phyloP scores from a whole-genome alignment of 2,797 vertebrate species.

The Dicrostonyx torquatus region DNA sequence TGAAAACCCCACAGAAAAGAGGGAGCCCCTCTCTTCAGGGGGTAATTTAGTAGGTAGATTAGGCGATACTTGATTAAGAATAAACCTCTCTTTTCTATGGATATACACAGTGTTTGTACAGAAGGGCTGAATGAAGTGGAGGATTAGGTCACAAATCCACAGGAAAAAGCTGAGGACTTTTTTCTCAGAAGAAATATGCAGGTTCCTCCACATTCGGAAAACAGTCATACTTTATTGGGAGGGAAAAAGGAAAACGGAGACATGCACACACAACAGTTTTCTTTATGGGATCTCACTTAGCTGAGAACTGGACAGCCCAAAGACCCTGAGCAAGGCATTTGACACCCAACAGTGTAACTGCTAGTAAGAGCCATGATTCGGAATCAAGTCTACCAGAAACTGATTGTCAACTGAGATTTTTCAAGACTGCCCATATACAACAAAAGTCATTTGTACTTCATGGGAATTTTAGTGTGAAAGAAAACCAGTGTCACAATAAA shows the following conservation, averaged over 20 bases:
- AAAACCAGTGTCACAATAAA: slow-evolving; percentile 83
- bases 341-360: slow-evolving; percentile 71
- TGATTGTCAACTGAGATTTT: slow-evolving; percentile 78
- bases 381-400: slow-evolving; percentile 76
- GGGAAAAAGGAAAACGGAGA: slow-evolving; percentile 57
- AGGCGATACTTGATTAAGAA: slow-evolving; percentile 75
- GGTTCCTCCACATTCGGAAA: slow-evolving; percentile 63
- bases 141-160: slow-evolving; percentile 71
- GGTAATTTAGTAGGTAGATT: slow-evolving; percentile 77
- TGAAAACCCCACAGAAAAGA: slow-evolving; percentile 68
- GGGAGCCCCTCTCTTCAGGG: slow-evolving; percentile 41
- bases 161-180: slow-evolving; percentile 61
- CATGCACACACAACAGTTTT: slow-evolving; percentile 39
- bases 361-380: slow-evolving; percentile 51
- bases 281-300: slow-evolving; percentile 47
- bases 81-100: slow-evolving; percentile 73
- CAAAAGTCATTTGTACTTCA: slow-evolving; percentile 70
- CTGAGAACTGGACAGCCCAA: slow-evolving; percentile 53
- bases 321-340: slow-evolving; percentile 50
- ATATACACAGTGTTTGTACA: slow-evolving; percentile 72
- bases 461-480: slow-evolving; percentile 79
- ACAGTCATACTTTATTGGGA: slow-evolving; percentile 54
- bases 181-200: slow-evolving; percentile 74
- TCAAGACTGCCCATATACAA: slow-evolving; percentile 67
- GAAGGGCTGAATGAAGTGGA: slow-evolving; percentile 66